Base-by-base conservation (phyloP, 2,888 invertebrate species). In the Diarsia brunnea region DNA sequence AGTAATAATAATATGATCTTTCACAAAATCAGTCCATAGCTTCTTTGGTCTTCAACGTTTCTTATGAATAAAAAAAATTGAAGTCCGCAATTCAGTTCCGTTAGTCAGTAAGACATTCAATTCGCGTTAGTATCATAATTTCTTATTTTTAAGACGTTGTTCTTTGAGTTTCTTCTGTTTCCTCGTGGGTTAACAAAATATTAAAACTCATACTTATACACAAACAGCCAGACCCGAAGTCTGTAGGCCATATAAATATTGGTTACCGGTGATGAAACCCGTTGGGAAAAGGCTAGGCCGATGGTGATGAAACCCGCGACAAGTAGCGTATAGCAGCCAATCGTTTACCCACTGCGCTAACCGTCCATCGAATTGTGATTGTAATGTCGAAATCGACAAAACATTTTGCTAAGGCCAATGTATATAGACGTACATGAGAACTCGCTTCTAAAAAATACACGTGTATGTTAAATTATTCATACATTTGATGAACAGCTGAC, bases 401-500 rank as follows among this genome's bases (percentile, higher is more conserved):
- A 55, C 27, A 43, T 58, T 43, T 16, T 16, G 43, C 45, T 24
- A 61, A 66, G 45, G 60, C 1, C 24, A 60, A 60, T 43, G 21
- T 38, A 45, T 43, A 24, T 38, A 12, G 24, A n/a, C n/a, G 51
- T 51, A 45, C 16, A 43, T 49, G 76, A 14, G 43, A 60, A 4
- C n/a, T 31, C 21, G 5, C 2, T n/a, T 68, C 0, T 1, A 31
- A 31, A 61, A 51, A 19, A 27, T 24, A 53, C 24, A 63, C 53
- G 63, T 55, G 45, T 75, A 31, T 38, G 21, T 47, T 11, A n/a
- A 24, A 27, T 51, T 38, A 21, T 71, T 71, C 14, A 38, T 24
- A 16, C 4, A 24, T 51, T 74, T 19, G 16, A 53, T 71, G 14
- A 24, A 43, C 24, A 24, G 7, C 7, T 16, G 43, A 38, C 16